Base-by-base conservation (phyloP, 92 coral and sea anemone genomes). In the Paramuricea clavata region DNA sequence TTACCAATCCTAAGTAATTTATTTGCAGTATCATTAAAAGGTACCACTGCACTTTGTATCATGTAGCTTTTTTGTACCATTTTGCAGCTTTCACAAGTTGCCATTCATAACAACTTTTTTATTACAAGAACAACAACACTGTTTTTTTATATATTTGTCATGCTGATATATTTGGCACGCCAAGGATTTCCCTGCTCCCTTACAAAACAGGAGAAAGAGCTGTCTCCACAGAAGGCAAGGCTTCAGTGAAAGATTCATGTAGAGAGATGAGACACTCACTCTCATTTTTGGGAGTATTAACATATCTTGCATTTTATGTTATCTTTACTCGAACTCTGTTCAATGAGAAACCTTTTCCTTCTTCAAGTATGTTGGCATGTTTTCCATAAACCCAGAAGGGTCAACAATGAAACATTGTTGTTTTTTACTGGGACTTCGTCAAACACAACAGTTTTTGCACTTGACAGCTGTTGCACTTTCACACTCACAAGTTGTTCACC, bases 361-460 rank as follows among this genome's bases (percentile, higher is more conserved):
- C 76, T 21, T 87, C 83, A 47, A 90, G 39, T 35, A 76, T 70
- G 65, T 90, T 81, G 34, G 72, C 64, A 74, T 90, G 93, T 41
- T 73, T 71, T 28, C 93, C 92, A 89, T 90, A 71, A 60, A 90
- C 27, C 93, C 93, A 47, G 93, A 78, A 52, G 87, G 93, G 69
- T 90, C 87, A 34, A 70, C 82, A 61, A 85, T 90, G 75, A 44
- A 85, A 32, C 93, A 80, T 72, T 90, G 81, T 69, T 85, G 89
- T 36, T 84, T 89, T 80, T 80, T 90, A 90, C 89, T 35, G 72
- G 81, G 59, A 60, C 39, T 68, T 54, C 82, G 28, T 89, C 76
- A 47, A 89, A 39, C 23, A 85, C 85, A 43, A 78, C 62, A 50
- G 86, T 89, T 71, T n/a, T 85, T 22, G 69, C 17, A 17, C 31